A percentile compares a stretch with the other conserved stretches of the same genome.
Evolutionary conservation across 2,113 vertebrate genomes (phyloP).

Genomic region (Lucifuga dentata): DNA sequence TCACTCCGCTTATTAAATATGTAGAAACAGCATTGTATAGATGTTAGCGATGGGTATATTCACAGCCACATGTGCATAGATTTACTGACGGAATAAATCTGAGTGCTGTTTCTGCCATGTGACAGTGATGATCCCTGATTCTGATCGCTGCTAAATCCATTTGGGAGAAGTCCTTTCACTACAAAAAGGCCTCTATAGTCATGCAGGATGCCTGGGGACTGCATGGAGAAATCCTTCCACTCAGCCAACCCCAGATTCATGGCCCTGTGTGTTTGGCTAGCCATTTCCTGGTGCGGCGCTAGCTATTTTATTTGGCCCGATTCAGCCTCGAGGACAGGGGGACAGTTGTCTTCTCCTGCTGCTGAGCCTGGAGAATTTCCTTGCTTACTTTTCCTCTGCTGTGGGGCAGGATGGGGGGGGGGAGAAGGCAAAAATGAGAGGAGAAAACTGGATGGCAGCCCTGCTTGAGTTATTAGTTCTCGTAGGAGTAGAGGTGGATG

Average conservation of each 20-base stretch:
- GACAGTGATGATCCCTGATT: slow-evolving; percentile 81
- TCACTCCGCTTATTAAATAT: not conserved
- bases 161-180: slow-evolving; percentile 84
- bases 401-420: slow-evolving; percentile 49
- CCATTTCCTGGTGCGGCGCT: slow-evolving; percentile 88
- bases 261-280: slow-evolving; percentile 89
- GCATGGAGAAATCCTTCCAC: slow-evolving; percentile 86
- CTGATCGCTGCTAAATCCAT: slow-evolving; percentile 85
- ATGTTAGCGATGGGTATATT: not conserved
- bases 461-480: slow-evolving; percentile 58
- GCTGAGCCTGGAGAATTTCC: slow-evolving; percentile 83
- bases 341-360: slow-evolving; percentile 89
- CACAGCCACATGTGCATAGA: not conserved
- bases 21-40: not conserved
- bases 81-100: slow-evolving; percentile 13
- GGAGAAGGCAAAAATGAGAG: slow-evolving; percentile 1
- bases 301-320: slow-evolving; percentile 93
- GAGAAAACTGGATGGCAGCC: slow-evolving; percentile 42
- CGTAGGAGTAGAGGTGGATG: slow-evolving; percentile 34
- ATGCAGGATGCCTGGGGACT: slow-evolving; percentile 82
- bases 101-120: slow-evolving; percentile 36
- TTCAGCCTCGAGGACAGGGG: slow-evolving; percentile 85
- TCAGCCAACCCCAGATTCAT: slow-evolving; percentile 86
- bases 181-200: slow-evolving; percentile 91
- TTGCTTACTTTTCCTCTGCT: slow-evolving; percentile 87